A percentile compares a stretch with the other conserved stretches of the same genome.
Evolutionary conservation across 1,140 invertebrate genomes (phyloP).

Genomic region (Ceratoteleas bidentatus): DNA sequence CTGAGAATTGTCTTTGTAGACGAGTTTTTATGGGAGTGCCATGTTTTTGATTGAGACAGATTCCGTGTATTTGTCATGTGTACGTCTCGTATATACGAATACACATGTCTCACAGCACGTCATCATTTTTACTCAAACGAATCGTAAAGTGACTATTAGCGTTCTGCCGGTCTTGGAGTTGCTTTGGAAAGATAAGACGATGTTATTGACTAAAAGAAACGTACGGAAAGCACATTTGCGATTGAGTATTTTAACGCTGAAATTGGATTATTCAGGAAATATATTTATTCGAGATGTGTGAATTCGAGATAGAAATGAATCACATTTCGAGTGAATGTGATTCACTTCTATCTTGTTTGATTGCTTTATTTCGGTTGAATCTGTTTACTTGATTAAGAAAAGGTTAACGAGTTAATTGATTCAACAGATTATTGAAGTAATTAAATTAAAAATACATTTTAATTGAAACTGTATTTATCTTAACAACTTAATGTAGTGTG

Average conservation of each 20-base stretch:
- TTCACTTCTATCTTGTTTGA: too few species aligned
- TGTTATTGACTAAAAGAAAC: too few species aligned
- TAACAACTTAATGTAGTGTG: too few species aligned
- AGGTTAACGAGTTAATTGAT: too few species aligned
- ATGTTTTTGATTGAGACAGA: slow-evolving; percentile 66
- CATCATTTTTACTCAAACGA: slow-evolving; percentile 36
- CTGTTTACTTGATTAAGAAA: too few species aligned
- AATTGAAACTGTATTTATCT: too few species aligned
- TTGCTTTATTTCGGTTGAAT: too few species aligned
- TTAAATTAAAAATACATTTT: too few species aligned
- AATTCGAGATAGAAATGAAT: background rate
- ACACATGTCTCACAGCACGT: slow-evolving; percentile 50
- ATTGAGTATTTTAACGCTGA: too few species aligned
- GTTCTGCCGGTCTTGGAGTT: slow-evolving; percentile 27
- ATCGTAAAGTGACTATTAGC: slow-evolving; percentile 21
- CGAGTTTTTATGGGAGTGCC: slow-evolving; percentile 64
- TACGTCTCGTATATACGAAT: slow-evolving; percentile 44
- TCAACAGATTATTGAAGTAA: too few species aligned
- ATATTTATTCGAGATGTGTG: background rate
- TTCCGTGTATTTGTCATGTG: slow-evolving; percentile 61
- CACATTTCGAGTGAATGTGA: background rate
- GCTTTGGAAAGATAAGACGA: too few species aligned
- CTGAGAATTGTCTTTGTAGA: slow-evolving; percentile 68
- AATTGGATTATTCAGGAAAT: background rate
- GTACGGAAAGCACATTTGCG: too few species aligned